Base-by-base conservation (phyloP, 2,113 vertebrate genomes). In the Ceuthmochares aereus region DNA sequence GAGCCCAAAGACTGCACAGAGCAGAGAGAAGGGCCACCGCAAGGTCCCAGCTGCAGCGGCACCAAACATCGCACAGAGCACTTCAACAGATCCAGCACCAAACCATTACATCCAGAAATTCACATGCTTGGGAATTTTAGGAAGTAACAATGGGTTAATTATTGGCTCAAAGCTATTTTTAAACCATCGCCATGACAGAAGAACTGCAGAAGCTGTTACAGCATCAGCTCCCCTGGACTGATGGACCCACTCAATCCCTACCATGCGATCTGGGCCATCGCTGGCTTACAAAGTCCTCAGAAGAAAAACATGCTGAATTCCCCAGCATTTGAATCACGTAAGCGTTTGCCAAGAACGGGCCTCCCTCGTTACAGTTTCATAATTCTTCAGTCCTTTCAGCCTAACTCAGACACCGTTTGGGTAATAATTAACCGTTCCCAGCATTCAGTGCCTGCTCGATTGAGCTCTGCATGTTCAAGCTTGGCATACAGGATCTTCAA, bases 341-440 rank as follows among this genome's bases (percentile, higher is more conserved):
- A 63, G 58, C 1, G 1, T 90, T 78, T 93, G 93, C 93, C 94
- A 95, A 92, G 96, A 96, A 73, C 0, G 29, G 88, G 95, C 93
- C 93, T 97, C 94, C 94, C 79, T 96, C 12, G 1, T 89, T 90
- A 25, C 25, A 84, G 88, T 96, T 97, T 95, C 95, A 92, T 90
- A 95, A 95, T 72, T 89, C 91, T 23, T 51, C 90, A 37, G 1
- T 7, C 75, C 93, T 90, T 86, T 29, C 87, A 92, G 93, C 23
- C 94, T 76, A 14, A 22, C 92, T 91, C 94, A 84, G 96, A 86
- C 94, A 87, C 93, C 91, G 0, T 92, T 90, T 58, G 95, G 96
- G 95, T 82, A 96, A 97, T 96, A 55, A 97, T 95, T 94, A 97
- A 97, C 96, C 2, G 5, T 86, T 93, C 90, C 90, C 76, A 84